Percentiles rank a stretch among this genome's conserved stretches.
phyloP scores from a whole-genome alignment of 37 sponge, comb jelly and placozoan genomes.

The Chondrilla cf. caribensis region DNA sequence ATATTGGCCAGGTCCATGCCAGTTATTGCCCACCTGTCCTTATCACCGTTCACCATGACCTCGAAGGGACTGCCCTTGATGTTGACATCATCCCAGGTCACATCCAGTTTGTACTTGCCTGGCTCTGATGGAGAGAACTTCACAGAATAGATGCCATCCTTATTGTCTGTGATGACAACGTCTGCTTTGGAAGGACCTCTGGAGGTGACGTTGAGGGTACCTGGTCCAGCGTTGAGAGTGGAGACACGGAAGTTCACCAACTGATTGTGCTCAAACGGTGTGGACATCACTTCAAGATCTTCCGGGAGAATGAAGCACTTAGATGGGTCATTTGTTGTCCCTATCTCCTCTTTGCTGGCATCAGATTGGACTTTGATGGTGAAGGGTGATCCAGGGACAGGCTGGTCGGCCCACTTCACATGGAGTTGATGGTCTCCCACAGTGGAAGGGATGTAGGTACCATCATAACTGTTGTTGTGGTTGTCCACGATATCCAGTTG shows the following conservation, averaged over 20 bases:
- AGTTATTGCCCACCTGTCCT: slow-evolving; percentile 25
- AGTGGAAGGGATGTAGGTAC: slow-evolving; percentile 18
- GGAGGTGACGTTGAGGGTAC: slow-evolving; percentile 73
- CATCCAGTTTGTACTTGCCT: slow-evolving; percentile 52
- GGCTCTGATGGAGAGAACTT: slow-evolving; percentile 46
- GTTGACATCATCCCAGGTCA: slow-evolving; percentile 62
- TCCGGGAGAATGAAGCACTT: slow-evolving; percentile 60
- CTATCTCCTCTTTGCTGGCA: slow-evolving; percentile 14
- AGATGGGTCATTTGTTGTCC: slow-evolving; percentile 22
- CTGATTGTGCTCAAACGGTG: slow-evolving; percentile 36
- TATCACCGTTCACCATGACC: slow-evolving; percentile 48
- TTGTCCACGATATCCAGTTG: background rate
- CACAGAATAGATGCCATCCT: slow-evolving; percentile 63
- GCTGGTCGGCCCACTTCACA: slow-evolving; percentile 52
- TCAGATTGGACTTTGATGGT: slow-evolving; percentile 48
- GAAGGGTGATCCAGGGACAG: slow-evolving; percentile 79
- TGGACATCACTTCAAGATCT: slow-evolving; percentile 42
- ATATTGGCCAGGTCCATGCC: slow-evolving; percentile 62
- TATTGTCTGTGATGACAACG: slow-evolving; percentile 37
- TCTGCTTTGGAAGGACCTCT: slow-evolving; percentile 45
- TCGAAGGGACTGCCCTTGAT: slow-evolving; percentile 66
- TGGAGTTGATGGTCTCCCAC: slow-evolving; percentile 28
- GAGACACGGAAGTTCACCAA: slow-evolving; percentile 51
- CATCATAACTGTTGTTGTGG: slow-evolving; percentile 10
- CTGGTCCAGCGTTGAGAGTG: slow-evolving; percentile 67